Conservation (phyloP, 1,140 invertebrate genomes). For the Elymnias hypermnestra region DNA sequence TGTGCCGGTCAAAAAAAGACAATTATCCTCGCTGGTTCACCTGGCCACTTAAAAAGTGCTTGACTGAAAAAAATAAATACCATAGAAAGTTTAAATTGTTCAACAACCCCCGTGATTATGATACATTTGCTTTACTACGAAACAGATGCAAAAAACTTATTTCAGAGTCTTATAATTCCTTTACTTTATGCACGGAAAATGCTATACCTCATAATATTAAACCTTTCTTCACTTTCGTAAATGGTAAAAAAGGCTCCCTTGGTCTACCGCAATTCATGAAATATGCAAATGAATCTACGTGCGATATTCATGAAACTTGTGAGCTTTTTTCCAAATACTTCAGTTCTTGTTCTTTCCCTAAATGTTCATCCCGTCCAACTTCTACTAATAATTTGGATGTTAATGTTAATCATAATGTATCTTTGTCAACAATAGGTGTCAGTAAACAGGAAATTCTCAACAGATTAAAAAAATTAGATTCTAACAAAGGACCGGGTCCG, state of each 20-base stretch:
- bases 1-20: no score
- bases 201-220: constrained; percentile 8
- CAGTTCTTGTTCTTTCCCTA: no score
- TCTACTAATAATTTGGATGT: no score
- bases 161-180: background rate
- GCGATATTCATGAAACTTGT: background rate
- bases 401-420: no score
- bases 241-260: constrained; percentile 1
- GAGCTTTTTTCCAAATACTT: constrained; percentile 12
- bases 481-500: no score
- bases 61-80: constrained; percentile 9
- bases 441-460: no score
- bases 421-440: no score
- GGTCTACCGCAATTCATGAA: constrained; percentile 1
- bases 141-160: constrained; percentile 6
- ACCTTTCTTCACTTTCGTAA: constrained; percentile 11
- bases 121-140: constrained; percentile 8
- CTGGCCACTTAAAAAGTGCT: constrained; percentile 3
- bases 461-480: no score
- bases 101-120: constrained; percentile 11
- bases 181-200: constrained; percentile 1
- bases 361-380: no score
- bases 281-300: background rate
- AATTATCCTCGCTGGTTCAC: background rate
- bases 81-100: background rate